Evolutionary conservation across 1,140 invertebrate genomes (phyloP), one percentile per base, ranked within the genome.

Genomic region (Thaumatotibia leucotreta): DNA sequence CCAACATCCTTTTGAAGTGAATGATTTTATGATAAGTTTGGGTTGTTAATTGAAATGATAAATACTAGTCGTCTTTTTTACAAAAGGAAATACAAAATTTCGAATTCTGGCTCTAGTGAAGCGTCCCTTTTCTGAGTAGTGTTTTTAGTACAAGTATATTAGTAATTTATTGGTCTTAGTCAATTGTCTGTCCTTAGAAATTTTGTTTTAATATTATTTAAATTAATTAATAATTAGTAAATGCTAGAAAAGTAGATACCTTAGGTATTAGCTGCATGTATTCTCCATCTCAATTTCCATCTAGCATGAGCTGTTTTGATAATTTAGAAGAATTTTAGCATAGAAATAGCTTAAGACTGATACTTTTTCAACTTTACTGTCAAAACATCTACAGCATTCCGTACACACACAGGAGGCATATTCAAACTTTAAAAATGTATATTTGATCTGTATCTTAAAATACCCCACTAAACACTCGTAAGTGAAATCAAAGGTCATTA

Each of bases 201-300:
- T n/a, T n/a, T n/a, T n/a, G n/a, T n/a, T n/a, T n/a, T n/a, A n/a
- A n/a, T n/a, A n/a, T n/a, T n/a, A n/a, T n/a, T n/a, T n/a, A n/a
- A n/a, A n/a, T n/a, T n/a, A 35, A n/a, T 14, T 14, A 14, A 39
- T 45, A 20, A 33, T n/a, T 45, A 45, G 17, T 58, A 58, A 6
- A 29, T 14, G 52, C 52, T 27, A 58, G 24, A 23, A 17, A 20
- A 8, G 11, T 20, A 20, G 39, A 14, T 1, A 11, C 39, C 20
- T 31, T 49, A 17, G 17, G 6, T 49, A 52, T 24, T 27, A 52
- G 23, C 24, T 31, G 52, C 52, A 58, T 58, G 52, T 11, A 58
- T 58, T 24, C 11, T 58, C 52, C 52, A 58, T 58, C 20, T 58
- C 24, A 58, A 58, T 58, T 58, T 58, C 24, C 52, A 58, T 31